Evolutionary conservation across 2,888 invertebrate species (phyloP), one percentile per base, ranked within the genome.

Genomic region (Habrosyne pyritoides): DNA sequence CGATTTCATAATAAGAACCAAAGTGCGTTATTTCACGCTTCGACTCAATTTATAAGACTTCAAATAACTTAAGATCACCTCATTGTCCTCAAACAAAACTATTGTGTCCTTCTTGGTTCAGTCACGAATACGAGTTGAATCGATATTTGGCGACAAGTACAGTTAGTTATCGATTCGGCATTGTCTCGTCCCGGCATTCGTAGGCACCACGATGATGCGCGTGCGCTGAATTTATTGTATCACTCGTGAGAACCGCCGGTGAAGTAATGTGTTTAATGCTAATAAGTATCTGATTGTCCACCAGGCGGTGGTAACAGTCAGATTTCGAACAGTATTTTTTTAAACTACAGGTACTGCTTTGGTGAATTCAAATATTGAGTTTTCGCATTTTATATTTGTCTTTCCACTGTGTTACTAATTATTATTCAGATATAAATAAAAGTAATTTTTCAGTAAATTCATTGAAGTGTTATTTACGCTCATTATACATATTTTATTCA

Each of bases 91-190:
- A 57, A 53, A 26, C 30, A 4, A 57, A 28, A 42, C 26, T 22
- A 50, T 59, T 60, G 57, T 51, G 48, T 77, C 75, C 78, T 79
- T 80, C 78, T 72, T 67, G 67, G 61, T 65, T 65, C 63, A 68
- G 64, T 67, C 69, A 71, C 71, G 69, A 69, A 71, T 63, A 68
- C 66, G 64, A 66, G 72, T 74, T 69, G 74, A 69, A 75, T 79
- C 75, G 79, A 84, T 81, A 87, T 90, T 88, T 84, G 88, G 84
- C 79, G 76, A 75, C 77, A 68, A 73, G 81, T 83, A 89, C 91
- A 86, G 91, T 91, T 91, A 91, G 75, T 88, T 88, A 87, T 85
- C 77, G 84, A 90, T 89, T 89, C 84, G 87, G 87, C 84, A 88
- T 86, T 88, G 88, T 79, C 79, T 83, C 76, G 80, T 79, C 79